Base-by-base conservation (phyloP, 1,140 invertebrate species). In the Pollicipes pollicipes region DNA sequence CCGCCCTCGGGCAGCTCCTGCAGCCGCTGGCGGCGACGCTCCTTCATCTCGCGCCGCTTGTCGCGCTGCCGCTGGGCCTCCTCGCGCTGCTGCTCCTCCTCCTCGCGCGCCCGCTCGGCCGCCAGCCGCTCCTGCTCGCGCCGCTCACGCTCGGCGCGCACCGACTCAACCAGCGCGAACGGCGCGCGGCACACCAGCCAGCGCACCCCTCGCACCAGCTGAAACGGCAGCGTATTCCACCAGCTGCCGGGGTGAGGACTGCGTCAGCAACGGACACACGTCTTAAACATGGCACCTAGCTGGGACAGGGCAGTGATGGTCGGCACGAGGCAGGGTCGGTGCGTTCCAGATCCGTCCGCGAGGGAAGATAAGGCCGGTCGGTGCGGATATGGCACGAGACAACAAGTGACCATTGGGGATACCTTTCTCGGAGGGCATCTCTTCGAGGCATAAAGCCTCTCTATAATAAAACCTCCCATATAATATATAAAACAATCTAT, bases 221-320 rank as follows among this genome's bases (percentile, higher is more conserved):
- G 90, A 75, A 91, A 87, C 3, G 91, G 91, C 76, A 94, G 80
- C 27, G 90, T 91, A 77, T 93, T 86, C 76, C 84, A 85, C 66
- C 91, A 81, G 74, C 88, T 83, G 75, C 68, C 70, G 21, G n/a
- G 29, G n/a, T n/a, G n/a, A n/a, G n/a, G n/a, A n/a, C n/a, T n/a
- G n/a, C n/a, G n/a, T n/a, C n/a, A n/a, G n/a, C n/a, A n/a, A n/a
- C n/a, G n/a, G n/a, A n/a, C n/a, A n/a, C n/a, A n/a, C n/a, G n/a
- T n/a, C n/a, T n/a, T n/a, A n/a, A n/a, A n/a, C n/a, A n/a, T n/a
- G n/a, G n/a, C n/a, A n/a, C n/a, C n/a, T n/a, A n/a, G n/a, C n/a
- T n/a, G n/a, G n/a, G n/a, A n/a, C n/a, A n/a, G n/a, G n/a, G n/a
- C n/a, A n/a, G n/a, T n/a, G n/a, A n/a, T n/a, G n/a, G n/a, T n/a